Evolutionary conservation across 2,113 vertebrate genomes (phyloP), one percentile per base, ranked within the genome.

Genomic region (Seriola rivoliana): DNA sequence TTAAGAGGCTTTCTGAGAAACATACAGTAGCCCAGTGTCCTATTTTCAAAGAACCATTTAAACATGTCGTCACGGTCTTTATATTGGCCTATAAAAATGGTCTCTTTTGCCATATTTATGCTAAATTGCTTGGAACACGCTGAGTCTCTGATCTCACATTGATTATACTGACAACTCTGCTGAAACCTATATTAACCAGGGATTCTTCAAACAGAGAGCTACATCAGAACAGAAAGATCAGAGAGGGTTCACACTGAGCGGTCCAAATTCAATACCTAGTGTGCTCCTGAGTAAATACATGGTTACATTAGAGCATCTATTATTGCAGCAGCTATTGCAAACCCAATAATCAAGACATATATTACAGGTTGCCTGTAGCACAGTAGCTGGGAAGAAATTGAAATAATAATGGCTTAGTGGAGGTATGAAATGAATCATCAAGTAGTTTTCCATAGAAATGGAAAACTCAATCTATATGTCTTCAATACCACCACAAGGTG

Each of bases 201-300:
- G 38, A 44, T 44, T 71, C 68, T 71, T 71, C 36, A 58, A 71
- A 71, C 21, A 44, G 21, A 44, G 21, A 58, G 40, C 36, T 32
- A 16, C 21, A 66, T 58, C 38, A 67, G 8, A 80, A 72, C 59
- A 48, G 52, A 54, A 10, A 44, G 38, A 72, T 72, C 70, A 48
- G 21, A 62, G 13, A 57, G 4, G 13, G 14, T 19, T 71, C 23
- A 40, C 42, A 6, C 54, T 32, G 21, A 21, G 72, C 17, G 17
- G 25, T 34, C 65, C 17, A 55, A 65, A 57, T 32, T 13, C 59
- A 40, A 25, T 11, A 23, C 8, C 60, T 50, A 23, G 38, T 54
- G 36, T 7, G 34, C 23, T 44, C 57, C 34, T 58, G 52, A 23
- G n/a, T 52, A 25, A n/a, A 12, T 34, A 19, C 40, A 60, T n/a